Evolutionary conservation across 2,113 vertebrate genomes (phyloP), one percentile per base, ranked within the genome.

Genomic region (Sorex fumeus): DNA sequence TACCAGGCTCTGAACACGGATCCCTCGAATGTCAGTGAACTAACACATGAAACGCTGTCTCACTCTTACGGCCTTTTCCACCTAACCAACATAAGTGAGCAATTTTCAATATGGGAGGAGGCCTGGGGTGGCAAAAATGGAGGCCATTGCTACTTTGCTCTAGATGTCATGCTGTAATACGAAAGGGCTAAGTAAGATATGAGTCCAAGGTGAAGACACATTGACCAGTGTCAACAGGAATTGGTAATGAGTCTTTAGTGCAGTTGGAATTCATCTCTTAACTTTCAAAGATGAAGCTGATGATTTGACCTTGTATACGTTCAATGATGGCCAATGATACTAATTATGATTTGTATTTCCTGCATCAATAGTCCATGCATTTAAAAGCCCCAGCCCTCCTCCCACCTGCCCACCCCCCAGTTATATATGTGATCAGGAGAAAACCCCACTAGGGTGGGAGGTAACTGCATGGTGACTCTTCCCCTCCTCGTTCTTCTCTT

Each of bases 211-310:
- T 40, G 70, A 72, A 80, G 67, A 75, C 74, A 74, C 8, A 18
- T 12, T 40, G 57, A 10, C 23, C 53, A 53, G 28, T 76, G 30
- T 79, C 74, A 62, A 57, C 78, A 53, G n/a, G 27, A 76, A 60
- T 43, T 88, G 15, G 43, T 3, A 16, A 50, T 45, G 10, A 18
- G 9, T 57, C 57, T 34, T 72, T 47, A 36, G 21, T 77, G 47
- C 2, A 25, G 21, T 27, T 74, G 27, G 85, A 74, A 67, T 84
- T 53, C 21, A 72, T 4, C 57, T 43, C 30, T n/a, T 64, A 28
- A 62, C 45, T 94, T 91, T 72, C 43, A 85, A 67, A 90, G n/a
- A 23, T 1, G 18, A 57, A 90, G 23, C 27, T 64, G 80, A 57
- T 34, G 28, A 50, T 32, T 90, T 60, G 23, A 79, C 10, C 25